Base-by-base conservation (phyloP, 2,113 vertebrate genomes). In the Stegastes partitus region DNA sequence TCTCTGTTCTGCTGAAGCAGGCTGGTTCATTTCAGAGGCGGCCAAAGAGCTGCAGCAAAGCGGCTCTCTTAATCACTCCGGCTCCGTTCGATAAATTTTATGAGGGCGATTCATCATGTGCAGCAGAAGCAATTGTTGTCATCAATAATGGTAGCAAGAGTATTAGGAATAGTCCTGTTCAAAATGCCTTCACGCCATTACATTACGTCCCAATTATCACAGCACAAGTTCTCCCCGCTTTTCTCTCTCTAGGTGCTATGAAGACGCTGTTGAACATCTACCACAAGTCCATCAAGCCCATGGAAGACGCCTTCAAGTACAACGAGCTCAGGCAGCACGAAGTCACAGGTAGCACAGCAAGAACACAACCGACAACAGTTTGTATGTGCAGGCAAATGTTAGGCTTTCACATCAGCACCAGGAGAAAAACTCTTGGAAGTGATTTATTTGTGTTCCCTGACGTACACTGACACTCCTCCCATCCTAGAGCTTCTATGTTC, bases 231-330 rank as follows among this genome's bases (percentile, higher is more conserved):
- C 57, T 59, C n/a, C 45, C 37, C 47, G 51, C 58, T 68, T 54
- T 16, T 59, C n/a, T 61, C 12, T 74, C 50, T 68, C 1, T 68
- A 98, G 97, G 84, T 90, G 95, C 95, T 7, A 89, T 99, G 84
- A 98, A 98, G 94, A 94, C 94, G 51, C 95, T 99, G 78, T 84
- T 97, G 85, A 95, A 96, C 91, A 96, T 97, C 89, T 99, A 99
- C 90, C 96, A 98, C 80, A 90, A 94, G 0, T 94, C 97, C 89
- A 97, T 99, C 94, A 97, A 97, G 83, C 98, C 98, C 59, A 77
- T 99, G 90, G 98, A 99, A 70, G 94, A 97, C 68, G 97, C 96
- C 49, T 99, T 96, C 91, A 98, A 96, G 85, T 99, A 99, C 94
- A 98, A 98, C 0, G 98, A 99, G 86, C 96, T 99, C 74, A 93